Base-by-base conservation (phyloP, 2,888 invertebrate genomes). In the Drosophila suboccidentalis region DNA sequence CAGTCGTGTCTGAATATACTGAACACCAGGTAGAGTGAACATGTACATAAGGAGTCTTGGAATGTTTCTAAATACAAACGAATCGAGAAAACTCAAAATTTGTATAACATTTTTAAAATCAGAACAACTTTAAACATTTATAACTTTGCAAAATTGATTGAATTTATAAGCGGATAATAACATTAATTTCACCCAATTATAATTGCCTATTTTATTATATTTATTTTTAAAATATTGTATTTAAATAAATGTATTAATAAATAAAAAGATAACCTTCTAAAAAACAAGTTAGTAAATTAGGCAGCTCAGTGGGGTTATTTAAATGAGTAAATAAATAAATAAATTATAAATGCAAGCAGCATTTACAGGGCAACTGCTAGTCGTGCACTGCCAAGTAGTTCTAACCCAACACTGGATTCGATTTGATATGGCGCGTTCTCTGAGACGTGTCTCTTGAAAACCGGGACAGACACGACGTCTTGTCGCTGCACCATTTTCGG, bases 401-500 rank as follows among this genome's bases (percentile, higher is more conserved):
- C 44, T 17, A 10, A 5, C 8, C 8, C 34, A 13, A 10, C 46
- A n/a, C 4, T 17, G 47, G 55, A 58, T 66, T 64, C 66, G 70
- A 71, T 78, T 83, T 69, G 75, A 51, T 69, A 57, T 78, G 70
- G 47, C 46, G 54, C 29, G 57, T 38, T 53, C 67, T 68, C 26
- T 47, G 34, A 65, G 69, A 60, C 71, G 43, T 69, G 49, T 64
- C 59, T 57, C 50, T 61, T 70, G 72, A 72, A 80, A 80, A 46
- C 61, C 58, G 59, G 15, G 49, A 34, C 58, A 63, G 77, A 71
- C 77, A 75, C 79, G 80, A 75, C 74, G 76, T 80, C 81, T 72
- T 65, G 71, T 75, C 67, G 51, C 59, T 76, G 61, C 71, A 78
- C 83, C 80, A 81, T 81, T 81, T 83, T 75, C 54, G 81, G 80